Evolutionary conservation across 2,113 vertebrate species (phyloP).

Genomic region (Paedocypris sp.): DNA sequence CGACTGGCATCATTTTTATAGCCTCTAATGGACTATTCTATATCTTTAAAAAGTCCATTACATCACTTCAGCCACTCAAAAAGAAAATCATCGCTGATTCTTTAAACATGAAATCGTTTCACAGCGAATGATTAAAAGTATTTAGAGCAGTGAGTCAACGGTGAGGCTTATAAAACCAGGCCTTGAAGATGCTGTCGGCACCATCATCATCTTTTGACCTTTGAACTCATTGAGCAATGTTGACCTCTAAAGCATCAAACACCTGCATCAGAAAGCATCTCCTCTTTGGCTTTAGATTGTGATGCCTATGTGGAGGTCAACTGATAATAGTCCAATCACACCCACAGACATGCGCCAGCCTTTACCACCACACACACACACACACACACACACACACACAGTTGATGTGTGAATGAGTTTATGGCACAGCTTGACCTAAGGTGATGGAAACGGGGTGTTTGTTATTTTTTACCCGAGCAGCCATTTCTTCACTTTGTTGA

Average conservation of each 20-base stretch:
- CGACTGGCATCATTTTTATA: too few species aligned
- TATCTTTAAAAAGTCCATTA: too few species aligned
- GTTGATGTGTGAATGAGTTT: background rate
- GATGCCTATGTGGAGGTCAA: background rate
- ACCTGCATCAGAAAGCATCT: background rate
- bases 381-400: background rate
- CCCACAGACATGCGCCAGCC: background rate
- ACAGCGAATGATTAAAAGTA: too few species aligned
- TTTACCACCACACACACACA: background rate
- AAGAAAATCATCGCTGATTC: too few species aligned
- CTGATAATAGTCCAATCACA: background rate
- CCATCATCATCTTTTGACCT: background rate
- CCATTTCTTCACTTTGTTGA: constrained; percentile 29
- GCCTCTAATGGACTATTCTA: too few species aligned
- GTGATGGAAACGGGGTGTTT: constrained; percentile 26
- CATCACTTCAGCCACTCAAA: too few species aligned
- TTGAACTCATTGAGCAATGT: background rate
- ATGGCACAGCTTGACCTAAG: background rate
- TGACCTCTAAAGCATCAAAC: background rate
- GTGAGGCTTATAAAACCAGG: too few species aligned
- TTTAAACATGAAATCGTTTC: too few species aligned
- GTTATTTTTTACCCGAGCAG: constrained; percentile 36
- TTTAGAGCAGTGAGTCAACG: too few species aligned
- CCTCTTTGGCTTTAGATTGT: background rate
- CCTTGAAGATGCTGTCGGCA: background rate